A percentile compares a stretch with the other conserved stretches of the same genome.
These are phyloP conservation scores for Papilio polyxenes DNA, from an alignment of 1,140 invertebrate species.

Conservation along the genomic window DNA sequence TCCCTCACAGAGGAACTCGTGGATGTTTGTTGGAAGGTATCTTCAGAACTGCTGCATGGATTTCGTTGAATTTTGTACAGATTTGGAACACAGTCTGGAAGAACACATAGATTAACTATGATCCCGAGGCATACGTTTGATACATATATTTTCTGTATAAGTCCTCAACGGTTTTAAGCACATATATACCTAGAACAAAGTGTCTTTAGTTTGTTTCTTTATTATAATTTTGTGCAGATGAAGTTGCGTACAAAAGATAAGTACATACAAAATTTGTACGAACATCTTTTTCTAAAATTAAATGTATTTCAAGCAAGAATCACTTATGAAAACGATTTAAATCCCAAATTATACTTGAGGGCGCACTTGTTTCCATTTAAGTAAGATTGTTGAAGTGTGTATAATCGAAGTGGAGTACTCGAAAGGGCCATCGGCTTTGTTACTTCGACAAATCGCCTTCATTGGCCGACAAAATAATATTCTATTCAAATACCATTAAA, in stretches of 20 bases:
- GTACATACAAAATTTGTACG: background rate
- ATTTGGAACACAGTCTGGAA: too few species aligned
- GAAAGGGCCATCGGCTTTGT: constrained; percentile 5
- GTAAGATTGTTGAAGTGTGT: constrained; percentile 10
- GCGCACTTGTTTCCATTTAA: constrained; percentile 15
- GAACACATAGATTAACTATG: too few species aligned
- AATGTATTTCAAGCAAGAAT: background rate
- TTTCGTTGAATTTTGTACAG: too few species aligned
- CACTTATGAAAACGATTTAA: background rate
- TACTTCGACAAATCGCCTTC: constrained; percentile 5
- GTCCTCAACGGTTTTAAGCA: too few species aligned
- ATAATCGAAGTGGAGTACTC: background rate
- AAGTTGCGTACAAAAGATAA: background rate
- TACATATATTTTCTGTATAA: too few species aligned
- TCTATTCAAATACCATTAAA: background rate
- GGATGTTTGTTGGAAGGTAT: too few species aligned
- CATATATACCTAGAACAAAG: too few species aligned
- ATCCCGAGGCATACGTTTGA: too few species aligned
- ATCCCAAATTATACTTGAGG: background rate
- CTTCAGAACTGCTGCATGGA: too few species aligned
- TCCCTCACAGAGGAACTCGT: too few species aligned
- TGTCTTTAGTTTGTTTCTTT: too few species aligned
- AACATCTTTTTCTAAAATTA: background rate
- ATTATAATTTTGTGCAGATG: too few species aligned
- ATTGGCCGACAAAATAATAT: background rate